Conservation (phyloP, 2,113 vertebrate genomes). For the Stegastes partitus region DNA sequence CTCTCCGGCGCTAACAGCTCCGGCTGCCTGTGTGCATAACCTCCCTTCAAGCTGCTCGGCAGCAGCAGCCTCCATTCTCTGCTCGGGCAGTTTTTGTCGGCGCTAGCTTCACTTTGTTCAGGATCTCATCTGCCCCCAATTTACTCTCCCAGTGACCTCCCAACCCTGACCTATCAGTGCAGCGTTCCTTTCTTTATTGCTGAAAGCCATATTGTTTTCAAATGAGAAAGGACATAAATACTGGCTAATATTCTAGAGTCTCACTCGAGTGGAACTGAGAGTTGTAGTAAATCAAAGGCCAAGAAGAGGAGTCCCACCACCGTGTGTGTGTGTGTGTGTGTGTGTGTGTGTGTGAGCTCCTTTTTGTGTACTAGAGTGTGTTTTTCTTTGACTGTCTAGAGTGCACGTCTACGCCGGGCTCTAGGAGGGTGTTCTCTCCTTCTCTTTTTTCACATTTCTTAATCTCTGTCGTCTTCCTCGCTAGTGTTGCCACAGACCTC, state of each 20-base stretch:
- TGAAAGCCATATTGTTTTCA: constrained; percentile 83
- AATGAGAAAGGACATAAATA: constrained; percentile 84
- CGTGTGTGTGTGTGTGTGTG: constrained; percentile 44
- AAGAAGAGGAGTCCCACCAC: constrained; percentile 66
- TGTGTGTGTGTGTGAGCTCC: constrained; percentile 25
- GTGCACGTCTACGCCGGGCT: constrained; percentile 25
- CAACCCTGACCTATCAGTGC: constrained; percentile 88
- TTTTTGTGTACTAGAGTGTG: constrained; percentile 59
- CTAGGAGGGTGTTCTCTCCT: constrained; percentile 48
- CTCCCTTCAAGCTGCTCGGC: constrained; percentile 43
- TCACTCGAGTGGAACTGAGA: constrained; percentile 76
- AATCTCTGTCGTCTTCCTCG: constrained; percentile 59
- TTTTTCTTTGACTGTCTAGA: constrained; percentile 65
- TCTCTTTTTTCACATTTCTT: constrained; percentile 26
- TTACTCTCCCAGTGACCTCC: constrained; percentile 92
- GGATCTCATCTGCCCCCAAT: constrained; percentile 96
- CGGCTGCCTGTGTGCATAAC: constrained; percentile 39
- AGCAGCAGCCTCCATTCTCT: constrained; percentile 48
- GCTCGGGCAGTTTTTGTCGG: constrained; percentile 73
- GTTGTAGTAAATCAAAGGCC: constrained; percentile 80
- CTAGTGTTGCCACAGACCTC: constrained; percentile 73
- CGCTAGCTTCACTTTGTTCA: constrained; percentile 84
- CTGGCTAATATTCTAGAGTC: constrained; percentile 76
- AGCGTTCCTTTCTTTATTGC: constrained; percentile 82
- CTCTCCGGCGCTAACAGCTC: constrained; percentile 21